Conservation (phyloP, 2,113 vertebrate species). For the Genyomyrus donnyi region DNA sequence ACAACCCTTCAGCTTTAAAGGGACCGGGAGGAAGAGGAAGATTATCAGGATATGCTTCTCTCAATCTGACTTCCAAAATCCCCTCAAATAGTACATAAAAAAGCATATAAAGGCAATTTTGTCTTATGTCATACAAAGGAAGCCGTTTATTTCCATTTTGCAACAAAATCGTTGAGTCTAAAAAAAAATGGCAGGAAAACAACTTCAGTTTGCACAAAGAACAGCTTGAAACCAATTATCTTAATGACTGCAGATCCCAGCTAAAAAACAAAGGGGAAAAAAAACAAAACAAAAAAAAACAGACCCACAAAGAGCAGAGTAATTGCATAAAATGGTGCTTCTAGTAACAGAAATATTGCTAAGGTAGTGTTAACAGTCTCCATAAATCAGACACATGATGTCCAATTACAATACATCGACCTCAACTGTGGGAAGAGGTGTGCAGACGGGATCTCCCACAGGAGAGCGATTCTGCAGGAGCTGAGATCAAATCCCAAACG, state of each 20-base stretch:
- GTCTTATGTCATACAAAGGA: not conserved
- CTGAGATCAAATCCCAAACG: not conserved
- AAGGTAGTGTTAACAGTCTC: slow-evolving; percentile 3
- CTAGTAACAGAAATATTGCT: not conserved
- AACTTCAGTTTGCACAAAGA: not conserved
- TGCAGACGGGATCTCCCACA: not conserved
- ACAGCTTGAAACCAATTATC: not conserved
- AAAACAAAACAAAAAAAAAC: not conserved
- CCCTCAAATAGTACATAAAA: not conserved
- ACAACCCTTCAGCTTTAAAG: not conserved
- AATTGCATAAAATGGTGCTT: not conserved
- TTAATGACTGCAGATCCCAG: not conserved
- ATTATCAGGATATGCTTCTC: not conserved
- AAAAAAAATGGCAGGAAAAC: not conserved
- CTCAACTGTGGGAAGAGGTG: not conserved
- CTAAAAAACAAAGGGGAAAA: not conserved
- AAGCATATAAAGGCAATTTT: not conserved
- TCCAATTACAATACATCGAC: not conserved
- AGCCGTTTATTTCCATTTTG: not conserved
- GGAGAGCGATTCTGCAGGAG: not conserved
- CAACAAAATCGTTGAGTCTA: not conserved
- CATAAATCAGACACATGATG: not conserved
- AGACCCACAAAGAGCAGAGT: not conserved
- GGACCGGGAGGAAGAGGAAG: not conserved
- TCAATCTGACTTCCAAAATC: not conserved